A percentile compares a stretch with the other conserved stretches of the same genome.
These are phyloP conservation scores for Microtus oregoni DNA, from an alignment of 2,113 vertebrate species.

Conservation along the genomic window DNA sequence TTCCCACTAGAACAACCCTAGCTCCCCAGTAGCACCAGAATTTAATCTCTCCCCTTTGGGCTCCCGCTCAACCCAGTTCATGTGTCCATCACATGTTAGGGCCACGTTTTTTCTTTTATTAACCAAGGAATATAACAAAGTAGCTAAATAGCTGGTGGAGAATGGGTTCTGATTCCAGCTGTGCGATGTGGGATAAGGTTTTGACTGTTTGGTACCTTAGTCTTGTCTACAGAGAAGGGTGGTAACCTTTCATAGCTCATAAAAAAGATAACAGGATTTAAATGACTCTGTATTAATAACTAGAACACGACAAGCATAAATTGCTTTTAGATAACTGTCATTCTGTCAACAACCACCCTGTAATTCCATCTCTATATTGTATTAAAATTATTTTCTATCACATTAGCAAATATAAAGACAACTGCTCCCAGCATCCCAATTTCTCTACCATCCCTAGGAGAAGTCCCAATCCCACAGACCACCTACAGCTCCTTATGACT, in stretches of 20 bases:
- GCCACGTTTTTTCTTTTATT: background rate
- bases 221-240: background rate
- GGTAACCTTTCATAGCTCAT: background rate
- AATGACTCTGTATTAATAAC: background rate
- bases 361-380: background rate
- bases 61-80: background rate
- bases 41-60: background rate
- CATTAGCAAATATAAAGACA: background rate
- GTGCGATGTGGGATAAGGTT: background rate
- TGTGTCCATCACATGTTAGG: background rate
- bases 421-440: background rate
- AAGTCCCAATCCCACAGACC: background rate
- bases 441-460: background rate
- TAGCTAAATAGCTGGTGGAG: background rate
- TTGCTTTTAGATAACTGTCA: background rate
- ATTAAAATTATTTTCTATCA: background rate
- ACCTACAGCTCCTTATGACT: background rate
- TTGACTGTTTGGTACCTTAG: background rate
- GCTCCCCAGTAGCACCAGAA: background rate
- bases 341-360: background rate
- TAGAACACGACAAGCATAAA: background rate
- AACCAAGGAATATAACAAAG: background rate
- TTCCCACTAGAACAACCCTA: background rate
- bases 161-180: background rate
- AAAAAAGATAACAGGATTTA: background rate